These are phyloP conservation scores for Chrysocyon brachyurus DNA, from an alignment of 2,797 vertebrate genomes.

Conservation along the genomic window DNA sequence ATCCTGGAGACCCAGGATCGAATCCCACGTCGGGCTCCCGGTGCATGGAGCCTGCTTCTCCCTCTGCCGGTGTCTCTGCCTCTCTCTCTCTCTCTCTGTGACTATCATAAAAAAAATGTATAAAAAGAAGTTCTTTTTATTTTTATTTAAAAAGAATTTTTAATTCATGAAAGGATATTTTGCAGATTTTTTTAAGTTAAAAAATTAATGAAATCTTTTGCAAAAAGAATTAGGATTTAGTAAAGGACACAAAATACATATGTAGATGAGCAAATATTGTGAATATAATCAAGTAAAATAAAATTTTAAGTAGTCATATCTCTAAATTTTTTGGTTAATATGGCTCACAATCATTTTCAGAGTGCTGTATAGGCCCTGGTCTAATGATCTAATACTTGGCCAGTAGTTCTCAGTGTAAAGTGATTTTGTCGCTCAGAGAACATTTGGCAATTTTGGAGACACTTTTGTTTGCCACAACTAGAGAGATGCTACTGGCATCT, in stretches of 20 bases:
- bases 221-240: background rate
- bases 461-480: background rate
- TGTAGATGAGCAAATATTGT: background rate
- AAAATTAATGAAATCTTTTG: slow-evolving; percentile 21
- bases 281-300: background rate
- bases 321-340: background rate
- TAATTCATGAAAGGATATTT: background rate
- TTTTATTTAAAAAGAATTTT: background rate
- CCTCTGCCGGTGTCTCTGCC: too few relatives aligned
- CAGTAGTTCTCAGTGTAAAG: background rate
- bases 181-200: background rate
- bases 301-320: background rate
- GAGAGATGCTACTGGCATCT: background rate
- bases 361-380: background rate
- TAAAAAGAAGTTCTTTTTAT: background rate
- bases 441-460: background rate
- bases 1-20: too few relatives aligned
- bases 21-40: too few relatives aligned
- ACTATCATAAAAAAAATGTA: too few relatives aligned
- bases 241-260: background rate
- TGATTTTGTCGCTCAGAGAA: background rate
- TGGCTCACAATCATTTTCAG: background rate
- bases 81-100: too few relatives aligned
- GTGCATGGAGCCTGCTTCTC: too few relatives aligned
- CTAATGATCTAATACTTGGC: background rate